Conservation (phyloP, 2,888 invertebrate genomes). For the Idaea aversata region DNA sequence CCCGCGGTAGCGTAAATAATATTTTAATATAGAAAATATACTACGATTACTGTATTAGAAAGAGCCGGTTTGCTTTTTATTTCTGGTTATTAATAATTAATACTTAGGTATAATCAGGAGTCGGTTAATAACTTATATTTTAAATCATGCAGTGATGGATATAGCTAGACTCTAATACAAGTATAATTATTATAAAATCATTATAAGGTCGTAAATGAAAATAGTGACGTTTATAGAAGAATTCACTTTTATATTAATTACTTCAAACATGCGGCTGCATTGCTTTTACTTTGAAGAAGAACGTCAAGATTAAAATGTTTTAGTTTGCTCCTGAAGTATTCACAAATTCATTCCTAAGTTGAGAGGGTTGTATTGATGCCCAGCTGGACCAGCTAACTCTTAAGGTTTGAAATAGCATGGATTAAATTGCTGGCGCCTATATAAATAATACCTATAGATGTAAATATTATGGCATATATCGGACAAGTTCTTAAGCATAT, state of each 20-base stretch:
- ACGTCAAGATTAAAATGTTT: too few species aligned
- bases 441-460: too few species aligned
- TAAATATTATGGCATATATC: too few species aligned
- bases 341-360: too few species aligned
- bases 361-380: too few species aligned
- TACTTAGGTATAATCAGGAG: neutral
- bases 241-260: neutral
- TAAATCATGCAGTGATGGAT: neutral
- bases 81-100: neutral
- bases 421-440: too few species aligned
- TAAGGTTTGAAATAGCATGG: too few species aligned
- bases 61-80: neutral
- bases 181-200: neutral
- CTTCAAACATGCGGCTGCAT: neutral
- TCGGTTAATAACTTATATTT: neutral
- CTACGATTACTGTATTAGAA: conserved; percentile 1
- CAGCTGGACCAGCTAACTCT: too few species aligned
- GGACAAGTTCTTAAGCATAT: too few species aligned
- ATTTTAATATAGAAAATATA: conserved; percentile 20
- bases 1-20: conserved; percentile 28
- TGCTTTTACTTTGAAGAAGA: too few species aligned
- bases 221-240: neutral
- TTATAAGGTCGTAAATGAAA: neutral
- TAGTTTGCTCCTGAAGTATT: too few species aligned
- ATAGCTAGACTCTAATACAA: neutral